phyloP scores from a whole-genome alignment of 2,797 vertebrate species.

The Helarctos malayanus region DNA sequence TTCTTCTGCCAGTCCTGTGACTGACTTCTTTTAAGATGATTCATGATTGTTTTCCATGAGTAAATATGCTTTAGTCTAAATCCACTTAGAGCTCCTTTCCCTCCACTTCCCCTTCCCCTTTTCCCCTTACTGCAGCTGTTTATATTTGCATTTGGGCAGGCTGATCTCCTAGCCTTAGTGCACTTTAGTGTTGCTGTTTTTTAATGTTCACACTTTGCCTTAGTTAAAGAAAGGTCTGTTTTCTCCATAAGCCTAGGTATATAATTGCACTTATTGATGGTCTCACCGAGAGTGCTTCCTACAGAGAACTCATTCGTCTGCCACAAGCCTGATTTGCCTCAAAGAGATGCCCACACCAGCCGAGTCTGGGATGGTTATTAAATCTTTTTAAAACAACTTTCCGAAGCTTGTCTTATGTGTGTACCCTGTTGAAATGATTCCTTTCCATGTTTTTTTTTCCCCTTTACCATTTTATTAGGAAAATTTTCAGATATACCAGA shows the following conservation, averaged over 20 bases:
- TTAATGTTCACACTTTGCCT: conserved; percentile 55
- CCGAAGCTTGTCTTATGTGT: conserved; percentile 55
- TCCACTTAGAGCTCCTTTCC: conserved; percentile 34
- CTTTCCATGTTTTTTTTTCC: conserved; percentile 43
- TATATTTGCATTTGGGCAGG: background rate
- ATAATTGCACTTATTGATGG: conserved; percentile 57
- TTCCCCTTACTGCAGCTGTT: background rate
- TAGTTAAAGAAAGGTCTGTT: conserved; percentile 54
- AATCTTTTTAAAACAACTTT: conserved; percentile 45
- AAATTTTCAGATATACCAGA: conserved; percentile 13
- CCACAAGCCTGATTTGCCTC: conserved; percentile 19
- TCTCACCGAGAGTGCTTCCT: conserved; percentile 60
- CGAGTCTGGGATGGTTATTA: conserved; percentile 51
- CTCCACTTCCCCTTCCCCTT: background rate
- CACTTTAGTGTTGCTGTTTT: conserved; percentile 15
- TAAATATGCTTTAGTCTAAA: conserved; percentile 61
- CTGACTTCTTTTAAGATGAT: conserved; percentile 58
- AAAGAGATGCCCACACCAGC: background rate
- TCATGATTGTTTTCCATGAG: conserved; percentile 58
- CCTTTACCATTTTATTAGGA: conserved; percentile 30
- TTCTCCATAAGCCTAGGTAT: conserved; percentile 34
- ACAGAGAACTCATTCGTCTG: conserved; percentile 63
- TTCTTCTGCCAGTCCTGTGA: conserved; percentile 50
- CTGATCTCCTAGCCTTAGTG: background rate
- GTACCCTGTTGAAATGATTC: conserved; percentile 1